Evolutionary conservation across 2,113 vertebrate species (phyloP).

Genomic region (Percopsis transmontana): DNA sequence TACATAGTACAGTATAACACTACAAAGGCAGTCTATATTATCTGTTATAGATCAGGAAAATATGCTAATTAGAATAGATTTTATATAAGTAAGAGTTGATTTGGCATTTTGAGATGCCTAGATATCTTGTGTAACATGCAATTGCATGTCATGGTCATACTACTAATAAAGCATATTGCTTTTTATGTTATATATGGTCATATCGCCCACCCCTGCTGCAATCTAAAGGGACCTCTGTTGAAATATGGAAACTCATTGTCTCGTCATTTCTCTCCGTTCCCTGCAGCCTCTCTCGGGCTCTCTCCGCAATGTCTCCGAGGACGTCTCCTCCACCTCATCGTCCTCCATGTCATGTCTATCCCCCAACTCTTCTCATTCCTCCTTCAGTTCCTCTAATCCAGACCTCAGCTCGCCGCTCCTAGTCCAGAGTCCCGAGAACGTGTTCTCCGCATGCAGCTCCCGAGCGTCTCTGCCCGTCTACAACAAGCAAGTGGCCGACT

Average conservation of each 20-base stretch:
- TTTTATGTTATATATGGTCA: no score
- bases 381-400: constrained; percentile 66
- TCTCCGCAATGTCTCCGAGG: constrained; percentile 79
- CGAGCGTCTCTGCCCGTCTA: constrained; percentile 52
- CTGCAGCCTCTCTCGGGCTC: constrained; percentile 59
- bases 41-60: not conserved
- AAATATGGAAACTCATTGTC: not conserved
- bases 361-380: constrained; percentile 44
- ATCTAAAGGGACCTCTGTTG: not conserved
- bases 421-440: constrained; percentile 29
- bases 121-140: no score
- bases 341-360: constrained; percentile 35
- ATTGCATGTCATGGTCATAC: no score
- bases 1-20: no score
- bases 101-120: no score
- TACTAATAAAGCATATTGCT: no score
- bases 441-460: constrained; percentile 45
- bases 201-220: no score
- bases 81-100: no score
- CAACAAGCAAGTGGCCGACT: constrained; percentile 80
- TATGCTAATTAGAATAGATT: no score
- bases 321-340: constrained; percentile 68
- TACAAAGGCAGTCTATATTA: not conserved
- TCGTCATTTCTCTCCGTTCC: not conserved
- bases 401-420: constrained; percentile 61